Percentiles rank a stretch among this genome's conserved stretches.
Conservation (phyloP, 2,888 invertebrate species). For the Limulus polyphemus region DNA sequence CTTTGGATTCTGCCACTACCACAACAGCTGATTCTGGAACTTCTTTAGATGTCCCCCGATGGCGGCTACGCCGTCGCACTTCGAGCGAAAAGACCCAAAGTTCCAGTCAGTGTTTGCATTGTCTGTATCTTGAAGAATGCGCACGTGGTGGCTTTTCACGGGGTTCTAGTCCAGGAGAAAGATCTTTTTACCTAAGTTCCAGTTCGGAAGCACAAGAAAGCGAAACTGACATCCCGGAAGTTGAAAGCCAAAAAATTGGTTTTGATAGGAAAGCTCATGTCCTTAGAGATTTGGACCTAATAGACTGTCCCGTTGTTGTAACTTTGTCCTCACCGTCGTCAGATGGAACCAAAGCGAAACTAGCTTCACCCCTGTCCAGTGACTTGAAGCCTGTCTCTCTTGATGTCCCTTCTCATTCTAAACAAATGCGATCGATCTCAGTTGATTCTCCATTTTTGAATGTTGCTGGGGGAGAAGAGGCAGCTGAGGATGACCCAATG, state of each 20-base stretch:
- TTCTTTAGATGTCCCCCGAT: neutral
- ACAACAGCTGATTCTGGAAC: neutral
- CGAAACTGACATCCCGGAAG: neutral
- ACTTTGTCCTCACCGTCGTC: neutral
- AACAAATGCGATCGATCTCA: neutral
- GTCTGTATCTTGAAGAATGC: conserved; percentile 1
- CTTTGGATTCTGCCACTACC: neutral
- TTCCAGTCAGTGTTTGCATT: neutral
- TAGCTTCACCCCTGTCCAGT: neutral
- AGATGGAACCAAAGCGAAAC: no score
- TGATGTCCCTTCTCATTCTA: neutral
- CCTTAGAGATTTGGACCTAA: neutral
- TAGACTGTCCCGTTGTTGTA: neutral
- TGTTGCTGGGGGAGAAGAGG: neutral
- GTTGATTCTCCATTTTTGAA: neutral
- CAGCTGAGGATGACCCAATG: neutral
- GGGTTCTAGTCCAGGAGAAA: neutral
- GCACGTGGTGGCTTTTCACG: neutral
- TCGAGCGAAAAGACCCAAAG: neutral
- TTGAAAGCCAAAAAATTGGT: neutral
- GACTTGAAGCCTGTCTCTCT: neutral
- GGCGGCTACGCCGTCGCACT: neutral
- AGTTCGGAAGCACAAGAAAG: neutral
- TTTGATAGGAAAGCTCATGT: neutral
- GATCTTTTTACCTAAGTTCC: conserved; percentile 1